phyloP scores from a whole-genome alignment of 2,888 invertebrate genomes.

The Phasia obesa region DNA sequence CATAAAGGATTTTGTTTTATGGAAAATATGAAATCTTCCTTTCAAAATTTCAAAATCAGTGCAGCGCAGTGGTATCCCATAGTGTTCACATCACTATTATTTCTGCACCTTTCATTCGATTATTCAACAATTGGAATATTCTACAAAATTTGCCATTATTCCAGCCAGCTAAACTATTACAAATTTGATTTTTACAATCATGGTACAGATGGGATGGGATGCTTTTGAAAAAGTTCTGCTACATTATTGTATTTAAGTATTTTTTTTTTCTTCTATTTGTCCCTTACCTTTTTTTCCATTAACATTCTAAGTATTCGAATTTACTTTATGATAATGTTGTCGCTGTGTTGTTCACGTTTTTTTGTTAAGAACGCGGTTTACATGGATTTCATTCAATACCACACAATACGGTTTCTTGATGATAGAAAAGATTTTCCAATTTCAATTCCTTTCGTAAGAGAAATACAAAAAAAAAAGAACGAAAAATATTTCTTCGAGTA shows the following conservation, averaged over 20 bases:
- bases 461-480: neutral
- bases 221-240: conserved; percentile 22
- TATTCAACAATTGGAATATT: conserved; percentile 1
- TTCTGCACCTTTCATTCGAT: neutral
- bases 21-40: too few relatives aligned
- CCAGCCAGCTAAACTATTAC: conserved; percentile 64
- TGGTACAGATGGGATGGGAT: conserved; percentile 28
- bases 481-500: conserved; percentile 26
- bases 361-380: conserved; percentile 55
- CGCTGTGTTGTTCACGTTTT: conserved; percentile 17
- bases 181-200: conserved; percentile 63
- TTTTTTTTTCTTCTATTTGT: conserved; percentile 19
- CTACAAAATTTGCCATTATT: conserved; percentile 53
- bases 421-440: conserved; percentile 49
- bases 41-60: too few relatives aligned
- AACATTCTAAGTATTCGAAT: conserved; percentile 5
- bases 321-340: conserved; percentile 56
- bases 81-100: neutral
- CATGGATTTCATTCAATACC: conserved; percentile 30
- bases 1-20: too few relatives aligned
- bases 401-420: conserved; percentile 8
- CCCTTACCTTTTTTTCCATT: neutral
- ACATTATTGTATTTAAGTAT: conserved; percentile 41
- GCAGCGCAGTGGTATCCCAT: too few relatives aligned
- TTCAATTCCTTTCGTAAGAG: conserved; percentile 25